Base-by-base conservation (phyloP, 2,888 invertebrate genomes). In the Aphelenchoides bicaudatus region DNA sequence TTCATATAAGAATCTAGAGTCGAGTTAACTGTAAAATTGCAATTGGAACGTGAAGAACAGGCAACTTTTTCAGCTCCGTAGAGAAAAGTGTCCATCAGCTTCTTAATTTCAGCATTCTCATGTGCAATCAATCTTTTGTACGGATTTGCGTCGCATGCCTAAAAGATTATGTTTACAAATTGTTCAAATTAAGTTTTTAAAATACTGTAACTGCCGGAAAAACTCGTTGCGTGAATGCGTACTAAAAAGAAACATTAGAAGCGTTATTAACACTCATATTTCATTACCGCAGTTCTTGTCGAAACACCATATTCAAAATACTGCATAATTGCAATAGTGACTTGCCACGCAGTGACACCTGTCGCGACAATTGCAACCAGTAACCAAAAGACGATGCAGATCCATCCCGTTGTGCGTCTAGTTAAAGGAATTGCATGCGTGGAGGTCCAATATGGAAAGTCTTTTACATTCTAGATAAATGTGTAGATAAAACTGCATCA, bases 141-240 rank as follows among this genome's bases (percentile, higher is more conserved):
- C 5, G 63, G 62, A 48, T 63, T 62, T 3, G 27, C 10, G 27
- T 43, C 43, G 3, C 43, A 43, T 10, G 43, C 43, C n/a, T n/a
- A n/a, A n/a, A n/a, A n/a, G n/a, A n/a, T n/a, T n/a, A n/a, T n/a
- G n/a, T n/a, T n/a, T n/a, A n/a, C n/a, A n/a, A n/a, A n/a, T n/a
- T n/a, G n/a, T n/a, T n/a, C n/a, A n/a, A n/a, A n/a, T n/a, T n/a
- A n/a, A n/a, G n/a, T n/a, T n/a, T n/a, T n/a, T n/a, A n/a, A n/a
- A n/a, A 65, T 4, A 61, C 39, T 25, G 64, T 65, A n/a, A 65
- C 61, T 5, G 65, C 65, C 0, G 65, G 65, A n/a, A 65, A 65
- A n/a, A 50, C n/a, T 3, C 61, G 30, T 21, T 57, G 58, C 3
- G 29, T 48, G 50, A 62, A 62, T n/a, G 3, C 19, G 29, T 53